Evolutionary conservation across 2,888 invertebrate species (phyloP), one percentile per base, ranked within the genome.

Genomic region (Pyrocoelia pectoralis): DNA sequence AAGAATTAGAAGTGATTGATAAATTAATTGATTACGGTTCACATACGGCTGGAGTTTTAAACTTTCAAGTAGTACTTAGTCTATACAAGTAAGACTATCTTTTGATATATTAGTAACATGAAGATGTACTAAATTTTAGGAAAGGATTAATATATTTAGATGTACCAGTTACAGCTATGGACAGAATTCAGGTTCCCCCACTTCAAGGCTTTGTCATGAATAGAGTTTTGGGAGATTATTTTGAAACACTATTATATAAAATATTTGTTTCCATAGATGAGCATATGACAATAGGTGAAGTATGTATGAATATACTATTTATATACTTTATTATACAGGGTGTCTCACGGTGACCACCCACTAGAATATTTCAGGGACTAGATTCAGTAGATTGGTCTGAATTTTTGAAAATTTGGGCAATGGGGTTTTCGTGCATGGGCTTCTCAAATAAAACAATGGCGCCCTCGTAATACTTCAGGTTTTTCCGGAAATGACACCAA

Each of bases 151-250:
- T 97, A 57, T 98, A 97, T 82, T 81, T 98, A 71, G 97, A 98
- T 80, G 95, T 97, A 46, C 95, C 95, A 5, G 92, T 97, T 55
- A 90, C 91, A 52, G 88, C 87, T 73, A 85, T 86, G 49, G 91
- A 92, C 79, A 74, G 86, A 65, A 89, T 90, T 24, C 87, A 88
- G 38, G 96, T 98, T 64, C 97, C 97, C 1, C 97, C 97, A 0
- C 84, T 98, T n/a, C 94, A 96, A 79, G 97, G 97, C 10, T 98
- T 98, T 83, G 97, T 98, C 1, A 98, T 98, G 97, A 98, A 98
- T 82, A 87, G 97, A 65, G 92, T 96, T 9, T 88, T 94, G 9
- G 97, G 97, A 0, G 97, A 98, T 82, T 97, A 96, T 83, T 95
- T 98, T 82, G 98, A 98, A 83, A 97, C 94, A 24, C 83, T 98